Evolutionary conservation across 2,113 vertebrate genomes (phyloP), one percentile per base, ranked within the genome.

Genomic region (Epinephelus cyanopodus): DNA sequence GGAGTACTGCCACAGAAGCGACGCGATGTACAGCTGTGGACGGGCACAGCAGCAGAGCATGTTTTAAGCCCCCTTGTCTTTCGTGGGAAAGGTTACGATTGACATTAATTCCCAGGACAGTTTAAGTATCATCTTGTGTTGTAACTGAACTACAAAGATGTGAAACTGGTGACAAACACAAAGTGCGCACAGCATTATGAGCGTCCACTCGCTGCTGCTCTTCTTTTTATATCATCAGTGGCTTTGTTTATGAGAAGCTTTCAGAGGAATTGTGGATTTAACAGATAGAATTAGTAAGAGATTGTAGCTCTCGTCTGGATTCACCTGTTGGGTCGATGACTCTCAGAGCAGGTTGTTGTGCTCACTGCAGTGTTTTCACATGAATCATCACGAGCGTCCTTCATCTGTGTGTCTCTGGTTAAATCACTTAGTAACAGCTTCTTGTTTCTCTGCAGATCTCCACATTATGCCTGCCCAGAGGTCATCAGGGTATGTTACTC

Each of bases 391-490:
- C 45, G 25, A 7, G 37, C 5, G 14, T 19, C 25, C 25, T 50
- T 52, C 27, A 37, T 37, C 37, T 73, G 6, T 42, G 50, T 77
- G 23, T 39, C 18, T 52, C 39, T 64, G 12, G 68, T 54, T 42
- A 19, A 45, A 45, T 64, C 1, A 15, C 61, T 68, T 29, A 21
- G 65, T 68, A 48, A 50, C 21, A 33, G 19, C 25, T 60, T 29
- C 66, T 45, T 58, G 2, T 77, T 37, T 76, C 54, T 68, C 83
- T 84, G 45, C 83, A 96, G 95, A 82, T 98, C 97, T 53, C 97
- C 97, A 74, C 97, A 98, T 92, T 98, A 98, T 63, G 97, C 97
- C 17, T 98, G 97, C 84, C 97, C 97, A 47, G 97, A 98, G 87
- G 97, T 98, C 87, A 98, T 98, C 81, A 95, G 97, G 95, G 97